A percentile compares a stretch with the other conserved stretches of the same genome.
phyloP scores from a whole-genome alignment of 1,140 invertebrate genomes.

The Drosophila mauritiana region DNA sequence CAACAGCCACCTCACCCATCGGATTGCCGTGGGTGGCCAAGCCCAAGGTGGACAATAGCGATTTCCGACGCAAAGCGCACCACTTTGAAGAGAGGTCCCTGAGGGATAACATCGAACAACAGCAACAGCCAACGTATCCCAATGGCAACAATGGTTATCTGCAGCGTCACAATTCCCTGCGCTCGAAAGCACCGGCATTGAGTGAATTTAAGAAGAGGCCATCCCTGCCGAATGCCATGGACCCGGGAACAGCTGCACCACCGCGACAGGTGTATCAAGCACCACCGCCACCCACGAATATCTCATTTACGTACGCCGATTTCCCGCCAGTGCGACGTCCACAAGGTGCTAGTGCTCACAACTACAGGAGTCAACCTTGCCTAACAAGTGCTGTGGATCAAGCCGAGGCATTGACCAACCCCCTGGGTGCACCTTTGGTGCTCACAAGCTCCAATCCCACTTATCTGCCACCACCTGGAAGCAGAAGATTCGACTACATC shows the following conservation, averaged over 20 bases:
- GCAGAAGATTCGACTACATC: constrained; percentile 41
- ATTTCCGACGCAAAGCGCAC: constrained; percentile 73
- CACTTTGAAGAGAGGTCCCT: constrained; percentile 75
- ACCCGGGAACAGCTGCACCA: constrained; percentile 40
- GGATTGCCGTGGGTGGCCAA: constrained; percentile 78
- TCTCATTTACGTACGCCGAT: constrained; percentile 75
- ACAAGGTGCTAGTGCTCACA: constrained; percentile 24
- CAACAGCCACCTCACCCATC: constrained; percentile 71
- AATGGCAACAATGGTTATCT: constrained; percentile 36
- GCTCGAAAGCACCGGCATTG: constrained; percentile 48
- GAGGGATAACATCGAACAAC: constrained; percentile 61
- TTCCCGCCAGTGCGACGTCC: constrained; percentile 31
- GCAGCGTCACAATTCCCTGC: constrained; percentile 75
- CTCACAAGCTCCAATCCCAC: constrained; percentile 73
- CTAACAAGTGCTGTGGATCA: constrained; percentile 61
- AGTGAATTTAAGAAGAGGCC: constrained; percentile 76
- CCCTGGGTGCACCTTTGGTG: constrained; percentile 67
- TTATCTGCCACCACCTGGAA: constrained; percentile 41
- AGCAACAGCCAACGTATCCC: constrained; percentile 19
- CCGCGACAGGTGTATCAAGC: constrained; percentile 12
- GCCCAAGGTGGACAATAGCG: constrained; percentile 75
- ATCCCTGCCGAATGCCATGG: constrained; percentile 77
- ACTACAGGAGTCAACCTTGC: constrained; percentile 76
- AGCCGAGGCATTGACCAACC: constrained; percentile 70
- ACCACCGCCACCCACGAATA: constrained; percentile 74